Conservation (phyloP, 2,797 vertebrate genomes). For the Sebastolobus altivelis region DNA sequence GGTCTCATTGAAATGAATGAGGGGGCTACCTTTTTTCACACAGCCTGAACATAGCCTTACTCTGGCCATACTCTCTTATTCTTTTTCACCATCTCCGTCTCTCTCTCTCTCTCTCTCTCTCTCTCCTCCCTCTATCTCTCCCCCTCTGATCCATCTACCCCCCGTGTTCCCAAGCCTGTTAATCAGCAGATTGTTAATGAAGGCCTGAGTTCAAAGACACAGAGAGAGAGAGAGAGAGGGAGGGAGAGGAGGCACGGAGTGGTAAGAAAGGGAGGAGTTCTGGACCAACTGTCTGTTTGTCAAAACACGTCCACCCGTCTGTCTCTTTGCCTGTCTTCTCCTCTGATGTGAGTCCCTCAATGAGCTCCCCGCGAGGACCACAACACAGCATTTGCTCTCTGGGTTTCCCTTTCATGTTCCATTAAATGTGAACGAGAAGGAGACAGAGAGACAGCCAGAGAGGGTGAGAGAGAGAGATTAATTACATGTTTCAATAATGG, state of each 20-base stretch:
- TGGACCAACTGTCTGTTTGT: conserved; percentile 84
- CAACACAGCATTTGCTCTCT: conserved; percentile 76
- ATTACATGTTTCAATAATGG: conserved; percentile 83
- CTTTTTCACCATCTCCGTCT: conserved; percentile 46
- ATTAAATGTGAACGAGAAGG: conserved; percentile 76
- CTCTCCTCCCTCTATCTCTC: conserved; percentile 45
- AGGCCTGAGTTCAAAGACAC: conserved; percentile 83
- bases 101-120: conserved; percentile 42
- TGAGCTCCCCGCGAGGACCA: conserved; percentile 75
- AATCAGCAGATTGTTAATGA: conserved; percentile 86
- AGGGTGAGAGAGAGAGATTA: conserved; percentile 76
- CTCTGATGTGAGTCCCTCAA: conserved; percentile 81
- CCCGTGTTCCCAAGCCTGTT: conserved; percentile 78
- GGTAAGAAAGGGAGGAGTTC: conserved; percentile 72
- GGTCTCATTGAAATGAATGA: conserved; percentile 7
- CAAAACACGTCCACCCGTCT: conserved; percentile 81
- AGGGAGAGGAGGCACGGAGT: conserved; percentile 64
- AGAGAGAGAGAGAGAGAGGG: conserved; percentile 49
- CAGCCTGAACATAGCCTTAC: conserved; percentile 23
- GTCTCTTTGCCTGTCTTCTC: conserved; percentile 77
- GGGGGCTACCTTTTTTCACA: background rate
- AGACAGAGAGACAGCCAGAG: conserved; percentile 73
- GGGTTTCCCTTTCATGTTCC: conserved; percentile 82
- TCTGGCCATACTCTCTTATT: conserved; percentile 27
- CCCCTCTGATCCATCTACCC: conserved; percentile 74